Percentiles rank a stretch among this genome's conserved stretches.
Evolutionary conservation across 2,797 vertebrate genomes (phyloP).

Genomic region (Uromys caudimaculatus): DNA sequence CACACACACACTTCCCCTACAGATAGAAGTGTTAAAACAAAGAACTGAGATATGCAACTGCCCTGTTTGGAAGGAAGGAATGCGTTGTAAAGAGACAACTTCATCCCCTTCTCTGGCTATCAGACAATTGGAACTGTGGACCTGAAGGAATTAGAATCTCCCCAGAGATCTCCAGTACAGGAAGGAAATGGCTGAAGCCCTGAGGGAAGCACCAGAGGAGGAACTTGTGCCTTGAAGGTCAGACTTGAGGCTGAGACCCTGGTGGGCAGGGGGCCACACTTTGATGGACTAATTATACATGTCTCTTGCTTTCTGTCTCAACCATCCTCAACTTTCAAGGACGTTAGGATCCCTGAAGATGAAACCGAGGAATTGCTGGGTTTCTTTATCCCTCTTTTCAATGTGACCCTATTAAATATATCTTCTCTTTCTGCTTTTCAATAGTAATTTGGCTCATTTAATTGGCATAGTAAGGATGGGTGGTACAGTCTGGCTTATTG

Average conservation of each 20-base stretch:
- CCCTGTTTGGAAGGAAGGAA: neutral
- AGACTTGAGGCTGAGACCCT: neutral
- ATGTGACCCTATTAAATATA: neutral
- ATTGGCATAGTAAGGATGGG: too few species aligned
- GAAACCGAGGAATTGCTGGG: neutral
- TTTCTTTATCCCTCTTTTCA: neutral
- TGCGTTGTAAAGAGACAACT: neutral
- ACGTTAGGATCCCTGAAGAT: neutral
- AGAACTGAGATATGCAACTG: neutral
- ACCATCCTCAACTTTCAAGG: neutral
- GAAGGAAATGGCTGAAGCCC: neutral
- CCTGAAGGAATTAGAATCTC: neutral
- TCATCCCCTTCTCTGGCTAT: neutral
- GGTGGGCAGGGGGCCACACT: too few species aligned
- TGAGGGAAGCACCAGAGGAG: neutral
- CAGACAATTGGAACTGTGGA: neutral
- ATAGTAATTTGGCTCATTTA: neutral
- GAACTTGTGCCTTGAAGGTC: too few species aligned
- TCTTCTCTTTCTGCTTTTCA: neutral
- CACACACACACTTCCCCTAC: neutral
- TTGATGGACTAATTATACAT: neutral
- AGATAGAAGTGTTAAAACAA: neutral
- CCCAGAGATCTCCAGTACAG: neutral
- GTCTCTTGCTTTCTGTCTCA: neutral
- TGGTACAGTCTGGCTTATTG: neutral